Percentiles rank a stretch among this genome's conserved stretches.
Conservation (phyloP, 2,113 vertebrate genomes). For the Baryphthengus martii region DNA sequence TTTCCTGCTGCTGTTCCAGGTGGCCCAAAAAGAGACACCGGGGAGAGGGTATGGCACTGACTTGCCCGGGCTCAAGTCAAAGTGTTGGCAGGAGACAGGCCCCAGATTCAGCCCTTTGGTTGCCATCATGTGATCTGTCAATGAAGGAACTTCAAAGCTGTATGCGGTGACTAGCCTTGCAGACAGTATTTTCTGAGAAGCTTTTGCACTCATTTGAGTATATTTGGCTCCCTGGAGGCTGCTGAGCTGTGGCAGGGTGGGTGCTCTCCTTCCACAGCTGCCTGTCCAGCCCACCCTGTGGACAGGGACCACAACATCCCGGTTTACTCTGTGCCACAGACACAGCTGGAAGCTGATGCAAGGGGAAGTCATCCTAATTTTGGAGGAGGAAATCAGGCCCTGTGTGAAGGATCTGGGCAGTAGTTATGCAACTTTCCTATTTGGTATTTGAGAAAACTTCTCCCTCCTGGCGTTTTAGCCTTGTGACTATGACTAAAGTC, state of each 20-base stretch:
- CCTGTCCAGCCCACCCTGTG: accelerated
- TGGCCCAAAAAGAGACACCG: not conserved
- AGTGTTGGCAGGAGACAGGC: not conserved
- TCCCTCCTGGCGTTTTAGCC: not conserved
- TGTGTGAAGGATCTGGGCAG: not conserved
- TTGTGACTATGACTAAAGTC: conserved; percentile 51
- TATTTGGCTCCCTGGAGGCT: accelerated
- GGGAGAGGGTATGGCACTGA: not conserved
- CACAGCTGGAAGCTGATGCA: not conserved
- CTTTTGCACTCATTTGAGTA: not conserved
- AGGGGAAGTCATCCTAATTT: not conserved
- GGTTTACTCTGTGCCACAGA: not conserved
- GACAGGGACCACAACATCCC: accelerated
- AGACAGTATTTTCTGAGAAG: not conserved
- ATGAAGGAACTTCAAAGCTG: not conserved
- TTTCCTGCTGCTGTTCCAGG: not conserved
- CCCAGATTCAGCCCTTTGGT: not conserved
- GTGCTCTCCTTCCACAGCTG: not conserved
- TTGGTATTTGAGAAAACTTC: conserved; percentile 27
- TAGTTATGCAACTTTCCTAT: conserved; percentile 18
- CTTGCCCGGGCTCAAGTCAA: accelerated
- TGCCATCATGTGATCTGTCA: not conserved
- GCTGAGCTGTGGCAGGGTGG: not conserved
- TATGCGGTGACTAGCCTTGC: not conserved
- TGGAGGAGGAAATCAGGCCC: not conserved